These are phyloP conservation scores for Pseudotriccus pelzelni DNA, from an alignment of 2,797 vertebrate species.

Conservation along the genomic window DNA sequence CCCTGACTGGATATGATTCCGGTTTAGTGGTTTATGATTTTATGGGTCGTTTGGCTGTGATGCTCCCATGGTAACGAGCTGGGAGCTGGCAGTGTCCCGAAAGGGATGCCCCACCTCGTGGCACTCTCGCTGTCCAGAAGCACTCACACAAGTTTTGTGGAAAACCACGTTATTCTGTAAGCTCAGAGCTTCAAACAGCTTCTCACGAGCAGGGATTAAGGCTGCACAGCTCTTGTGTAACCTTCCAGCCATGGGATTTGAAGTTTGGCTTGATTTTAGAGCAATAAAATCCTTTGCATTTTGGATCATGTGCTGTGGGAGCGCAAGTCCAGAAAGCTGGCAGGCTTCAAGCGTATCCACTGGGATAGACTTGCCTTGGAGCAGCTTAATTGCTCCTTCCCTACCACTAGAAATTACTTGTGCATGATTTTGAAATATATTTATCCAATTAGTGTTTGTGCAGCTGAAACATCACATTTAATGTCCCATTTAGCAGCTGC, in stretches of 20 bases:
- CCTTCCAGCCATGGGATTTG: not conserved
- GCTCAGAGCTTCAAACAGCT: not conserved
- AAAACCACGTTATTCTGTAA: accelerated
- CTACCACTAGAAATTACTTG: not conserved
- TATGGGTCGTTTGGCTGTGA: not conserved
- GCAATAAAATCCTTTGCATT: not conserved
- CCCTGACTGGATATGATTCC: not conserved
- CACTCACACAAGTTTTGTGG: not conserved
- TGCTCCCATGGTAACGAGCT: not conserved
- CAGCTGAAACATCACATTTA: not conserved
- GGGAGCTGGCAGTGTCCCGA: not conserved
- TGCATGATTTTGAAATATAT: not conserved
- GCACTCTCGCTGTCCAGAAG: not conserved
- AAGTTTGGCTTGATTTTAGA: not conserved
- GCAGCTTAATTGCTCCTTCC: not conserved
- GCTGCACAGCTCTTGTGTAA: not conserved
- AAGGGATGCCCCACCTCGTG: not conserved
- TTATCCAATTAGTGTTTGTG: not conserved
- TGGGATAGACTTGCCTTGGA: not conserved
- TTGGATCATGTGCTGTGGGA: not conserved
- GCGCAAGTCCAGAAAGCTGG: not conserved
- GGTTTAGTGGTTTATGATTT: not conserved
- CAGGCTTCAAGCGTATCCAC: not conserved
- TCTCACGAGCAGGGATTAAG: not conserved
- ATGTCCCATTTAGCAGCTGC: not conserved